These are phyloP conservation scores for Ceyx margarethae DNA, from an alignment of 2,113 vertebrate genomes.

Conservation along the genomic window DNA sequence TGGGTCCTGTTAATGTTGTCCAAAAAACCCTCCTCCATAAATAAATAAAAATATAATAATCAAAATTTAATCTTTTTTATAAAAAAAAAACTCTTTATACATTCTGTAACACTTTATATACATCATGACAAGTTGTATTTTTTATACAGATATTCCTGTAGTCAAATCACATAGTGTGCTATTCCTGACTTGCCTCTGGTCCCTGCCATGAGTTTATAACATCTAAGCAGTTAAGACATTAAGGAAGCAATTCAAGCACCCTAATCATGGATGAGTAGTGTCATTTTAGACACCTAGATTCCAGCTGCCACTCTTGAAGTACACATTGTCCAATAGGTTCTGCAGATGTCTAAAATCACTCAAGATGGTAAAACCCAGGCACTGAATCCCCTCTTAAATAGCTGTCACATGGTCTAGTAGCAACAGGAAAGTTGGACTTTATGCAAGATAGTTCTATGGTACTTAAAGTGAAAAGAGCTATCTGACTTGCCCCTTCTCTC, in stretches of 20 bases:
- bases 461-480: not conserved
- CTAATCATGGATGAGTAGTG: not conserved
- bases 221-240: not conserved
- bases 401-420: not conserved
- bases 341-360: not conserved
- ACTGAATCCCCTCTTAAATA: not conserved
- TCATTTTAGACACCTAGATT: not conserved
- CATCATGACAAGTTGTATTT: not conserved
- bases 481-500: not conserved
- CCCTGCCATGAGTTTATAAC: not conserved
- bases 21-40: not conserved
- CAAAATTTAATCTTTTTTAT: not conserved
- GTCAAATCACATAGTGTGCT: not conserved
- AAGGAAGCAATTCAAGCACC: not conserved
- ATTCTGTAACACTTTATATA: not conserved
- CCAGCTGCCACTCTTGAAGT: not conserved
- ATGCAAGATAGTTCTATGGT: not conserved
- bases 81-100: not conserved
- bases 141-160: not conserved
- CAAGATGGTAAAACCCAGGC: not conserved
- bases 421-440: not conserved
- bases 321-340: not conserved
- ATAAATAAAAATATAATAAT: not conserved
- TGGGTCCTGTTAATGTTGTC: constrained; percentile 32
- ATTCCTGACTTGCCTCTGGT: not conserved